Base-by-base conservation (phyloP, 2,888 invertebrate species). In the Pyralis farinalis region DNA sequence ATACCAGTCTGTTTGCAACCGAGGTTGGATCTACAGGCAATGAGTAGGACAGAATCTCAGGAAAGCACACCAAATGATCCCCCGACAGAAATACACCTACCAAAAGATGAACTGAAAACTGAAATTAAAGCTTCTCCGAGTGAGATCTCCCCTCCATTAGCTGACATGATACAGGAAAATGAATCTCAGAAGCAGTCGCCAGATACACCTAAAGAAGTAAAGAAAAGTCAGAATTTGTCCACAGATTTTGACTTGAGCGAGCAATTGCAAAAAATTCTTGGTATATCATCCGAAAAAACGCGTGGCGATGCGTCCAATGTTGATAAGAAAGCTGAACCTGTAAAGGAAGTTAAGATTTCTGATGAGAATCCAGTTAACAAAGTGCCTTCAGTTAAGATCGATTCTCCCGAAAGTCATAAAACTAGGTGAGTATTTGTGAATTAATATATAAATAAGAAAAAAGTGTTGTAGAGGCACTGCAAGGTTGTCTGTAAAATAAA, bases 161-260 rank as follows among this genome's bases (percentile, higher is more conserved):
- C 86, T 0, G 87, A 87, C 16, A 52, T 47, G 8, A 21, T 59
- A 7, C 58, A 44, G n/a, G 85, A 85, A 33, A 37, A 60, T 0
- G 86, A 86, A 1, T 77, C 83, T 0, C 84, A 80, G 40, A 87
- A 87, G 44, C 85, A 84, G 9, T 85, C 86, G 0, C 86, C 88
- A 0, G 86, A 81, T 28, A 84, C 81, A 0, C 85, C 84, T 0
- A 87, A 87, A 44, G 87, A 87, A 43, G 68, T 89, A 0, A 90
- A 90, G 51, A 88, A 84, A 46, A 89, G 88, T 55, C 90, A 90
- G 55, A 89, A 89, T 47, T 53, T 90, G 28, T 88, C 90, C 0
- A 88, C 90, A 0, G 90, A 90, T 48, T 90, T 90, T 44, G 89
- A 90, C 57, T 56, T 90, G 0, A 88, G 88, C 41, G 90, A 90